Evolutionary conservation across 2,888 invertebrate genomes (phyloP).

Genomic region (Pristionchus arcanus): DNA sequence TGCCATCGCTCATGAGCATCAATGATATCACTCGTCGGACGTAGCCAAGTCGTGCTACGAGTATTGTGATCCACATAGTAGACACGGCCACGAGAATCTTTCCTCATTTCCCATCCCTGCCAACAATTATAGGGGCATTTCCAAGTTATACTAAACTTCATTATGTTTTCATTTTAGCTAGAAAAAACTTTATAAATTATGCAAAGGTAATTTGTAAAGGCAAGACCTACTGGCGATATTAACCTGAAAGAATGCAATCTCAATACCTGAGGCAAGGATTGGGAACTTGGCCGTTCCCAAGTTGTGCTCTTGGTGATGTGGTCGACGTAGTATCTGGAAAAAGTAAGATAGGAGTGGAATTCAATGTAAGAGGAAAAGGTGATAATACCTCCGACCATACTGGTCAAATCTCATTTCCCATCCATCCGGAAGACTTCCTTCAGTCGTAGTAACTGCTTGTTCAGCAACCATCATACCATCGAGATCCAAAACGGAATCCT

Average conservation of each 20-base stretch:
- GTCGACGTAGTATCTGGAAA: constrained; percentile 89
- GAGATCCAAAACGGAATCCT: too few species aligned
- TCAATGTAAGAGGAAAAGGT: too few species aligned
- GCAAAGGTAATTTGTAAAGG: too few species aligned
- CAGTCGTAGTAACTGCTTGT: constrained; percentile 57
- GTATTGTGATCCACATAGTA: constrained; percentile 98
- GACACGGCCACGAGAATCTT: constrained; percentile 93
- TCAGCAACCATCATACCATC: constrained; percentile 37
- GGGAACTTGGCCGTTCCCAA: constrained; percentile 92
- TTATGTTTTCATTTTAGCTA: too few species aligned
- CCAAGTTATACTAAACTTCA: neutral
- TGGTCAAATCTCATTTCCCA: constrained; percentile 90
- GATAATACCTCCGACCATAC: constrained; percentile 85
- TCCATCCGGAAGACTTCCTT: constrained; percentile 86
- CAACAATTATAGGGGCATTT: neutral
- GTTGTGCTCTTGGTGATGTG: constrained; percentile 95
- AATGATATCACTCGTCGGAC: constrained; percentile 93
- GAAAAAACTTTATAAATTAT: too few species aligned
- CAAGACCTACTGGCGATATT: too few species aligned
- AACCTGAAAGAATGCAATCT: neutral
- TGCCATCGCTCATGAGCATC: constrained; percentile 95
- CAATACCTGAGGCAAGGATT: constrained; percentile 87
- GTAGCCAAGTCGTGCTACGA: constrained; percentile 91
- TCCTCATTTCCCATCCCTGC: constrained; percentile 90
- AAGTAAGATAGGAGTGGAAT: too few species aligned